Conservation (phyloP, 2,113 vertebrate species). For the Thymallus thymallus region DNA sequence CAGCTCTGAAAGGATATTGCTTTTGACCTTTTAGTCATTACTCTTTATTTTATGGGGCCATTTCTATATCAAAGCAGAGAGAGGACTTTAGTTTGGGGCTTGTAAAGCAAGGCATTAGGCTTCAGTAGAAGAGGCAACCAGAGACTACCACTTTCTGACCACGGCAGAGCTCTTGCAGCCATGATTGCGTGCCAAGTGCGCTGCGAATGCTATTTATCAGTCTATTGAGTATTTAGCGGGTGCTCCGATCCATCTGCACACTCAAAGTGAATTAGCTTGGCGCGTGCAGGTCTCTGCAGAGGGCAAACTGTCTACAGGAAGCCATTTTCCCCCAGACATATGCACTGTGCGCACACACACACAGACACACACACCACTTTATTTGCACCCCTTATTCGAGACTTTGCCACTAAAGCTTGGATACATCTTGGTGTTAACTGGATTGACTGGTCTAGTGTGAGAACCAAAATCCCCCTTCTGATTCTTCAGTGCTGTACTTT, state of each 20-base stretch:
- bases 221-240: constrained; percentile 45
- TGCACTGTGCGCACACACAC: not conserved
- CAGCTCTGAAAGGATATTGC: constrained; percentile 31
- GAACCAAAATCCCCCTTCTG: not conserved
- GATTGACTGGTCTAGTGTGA: not conserved
- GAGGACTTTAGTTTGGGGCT: constrained; percentile 17
- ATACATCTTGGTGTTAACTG: not conserved
- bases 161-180: constrained; percentile 15
- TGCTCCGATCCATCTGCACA: constrained; percentile 32
- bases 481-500: not conserved
- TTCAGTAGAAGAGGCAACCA: no score
- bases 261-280: constrained; percentile 35
- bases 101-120: not conserved
- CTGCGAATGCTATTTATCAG: constrained; percentile 39
- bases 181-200: constrained; percentile 25
- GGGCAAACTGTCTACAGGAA: constrained; percentile 12
- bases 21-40: constrained; percentile 57
- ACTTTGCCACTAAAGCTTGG: not conserved
- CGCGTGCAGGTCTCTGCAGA: constrained; percentile 8
- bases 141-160: no score
- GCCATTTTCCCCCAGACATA: not conserved
- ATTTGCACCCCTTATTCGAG: not conserved
- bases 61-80: constrained; percentile 31
- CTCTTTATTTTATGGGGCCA: constrained; percentile 33
- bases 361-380: not conserved